Percentiles rank a stretch among this genome's conserved stretches.
These are phyloP conservation scores for Eretmocerus hayati DNA, from an alignment of 2,888 invertebrate genomes.

Conservation along the genomic window DNA sequence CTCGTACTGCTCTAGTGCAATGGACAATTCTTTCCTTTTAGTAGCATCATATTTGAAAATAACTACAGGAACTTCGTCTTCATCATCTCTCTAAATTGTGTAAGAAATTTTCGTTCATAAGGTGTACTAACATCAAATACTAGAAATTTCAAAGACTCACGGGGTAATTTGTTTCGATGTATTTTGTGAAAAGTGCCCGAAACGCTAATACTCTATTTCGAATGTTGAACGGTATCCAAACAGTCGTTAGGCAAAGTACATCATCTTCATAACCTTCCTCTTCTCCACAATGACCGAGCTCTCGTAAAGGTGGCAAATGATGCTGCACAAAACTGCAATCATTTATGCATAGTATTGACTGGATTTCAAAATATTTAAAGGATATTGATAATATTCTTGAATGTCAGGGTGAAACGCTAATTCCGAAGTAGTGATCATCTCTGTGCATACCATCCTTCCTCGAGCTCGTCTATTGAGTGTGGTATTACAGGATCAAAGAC, in stretches of 20 bases:
- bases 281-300: background rate
- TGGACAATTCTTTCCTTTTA: constrained; percentile 37
- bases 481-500: constrained; percentile 33
- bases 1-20: constrained; percentile 37
- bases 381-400: no score
- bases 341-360: constrained; percentile 27
- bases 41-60: constrained; percentile 44
- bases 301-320: constrained; percentile 5
- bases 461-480: constrained; percentile 22
- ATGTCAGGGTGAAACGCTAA: background rate
- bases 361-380: no score
- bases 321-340: constrained; percentile 10
- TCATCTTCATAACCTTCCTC: background rate
- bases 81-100: background rate
- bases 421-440: no score
- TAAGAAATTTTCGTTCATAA: background rate
- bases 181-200: constrained; percentile 37
- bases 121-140: no score
- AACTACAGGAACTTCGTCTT: constrained; percentile 33
- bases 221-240: constrained; percentile 39
- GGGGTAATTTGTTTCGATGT: constrained; percentile 35
- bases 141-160: constrained; percentile 26
- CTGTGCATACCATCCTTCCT: constrained; percentile 39
- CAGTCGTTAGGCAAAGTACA: constrained; percentile 18
- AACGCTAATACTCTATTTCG: constrained; percentile 38